Evolutionary conservation across 2,113 vertebrate genomes (phyloP), one percentile per base, ranked within the genome.

Genomic region (Pollimyrus isidori): DNA sequence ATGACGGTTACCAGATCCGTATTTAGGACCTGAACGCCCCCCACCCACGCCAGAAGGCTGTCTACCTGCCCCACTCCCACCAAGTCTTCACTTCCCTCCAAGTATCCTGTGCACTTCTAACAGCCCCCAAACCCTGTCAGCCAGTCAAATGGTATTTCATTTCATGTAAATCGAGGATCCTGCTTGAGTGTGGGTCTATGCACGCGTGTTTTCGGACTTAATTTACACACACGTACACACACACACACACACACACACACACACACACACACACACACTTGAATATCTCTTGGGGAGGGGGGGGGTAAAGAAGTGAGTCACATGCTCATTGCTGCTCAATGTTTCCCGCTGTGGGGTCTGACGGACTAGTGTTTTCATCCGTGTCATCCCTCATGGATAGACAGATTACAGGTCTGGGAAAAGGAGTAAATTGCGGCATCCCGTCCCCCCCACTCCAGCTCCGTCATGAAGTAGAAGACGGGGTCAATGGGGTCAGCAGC

Each of bases 1-100:
- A 92, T 0, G 98, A 99, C 1, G 96, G 97, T 89, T 99, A 99
- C 92, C 98, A 99, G 92, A 98, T 99, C 91, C 96, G 98, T 85
- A 99, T 99, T 94, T 99, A 95, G 96, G 85, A 88, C 69, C 92
- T 91, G 91, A 48, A 35, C 19, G 0, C 3, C 50, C 0, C 0
- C 13, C 53, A 49, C 45, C 91, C 65, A 50, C 80, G 6, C 30
- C 42, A 30, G 46, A 42, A 30, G 23, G n/a, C 52, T 21, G 11
- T 10, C 76, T 45, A 35, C 46, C 21, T 48, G 30, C 39, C 26
- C 4, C 58, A 19, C 76, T 10, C 4, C 56, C 56, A 0, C 53
- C 58, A 3, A 3, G 4, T 76, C 26, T 39, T 7, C 26, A 5
- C 30, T 76, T 39, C 30, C 17, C 30, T 35, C 69, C 69, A 15